Percentiles rank a stretch among this genome's conserved stretches.
phyloP scores from a whole-genome alignment of 64 coral and sea anemone species.

The Pocillopora damicornis region DNA sequence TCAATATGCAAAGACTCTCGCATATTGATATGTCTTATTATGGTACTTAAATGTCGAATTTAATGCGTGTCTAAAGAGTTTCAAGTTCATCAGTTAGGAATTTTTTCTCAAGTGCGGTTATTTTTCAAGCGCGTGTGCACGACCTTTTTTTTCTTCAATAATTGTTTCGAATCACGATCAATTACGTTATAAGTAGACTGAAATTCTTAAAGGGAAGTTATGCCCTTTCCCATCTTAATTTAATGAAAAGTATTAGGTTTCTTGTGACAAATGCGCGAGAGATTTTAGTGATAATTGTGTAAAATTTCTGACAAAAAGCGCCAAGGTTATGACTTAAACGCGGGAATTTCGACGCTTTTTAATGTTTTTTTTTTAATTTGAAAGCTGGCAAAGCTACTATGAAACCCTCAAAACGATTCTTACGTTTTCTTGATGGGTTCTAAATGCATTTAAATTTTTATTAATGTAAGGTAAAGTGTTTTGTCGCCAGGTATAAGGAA shows the following conservation, averaged over 20 bases:
- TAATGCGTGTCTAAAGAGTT: neutral
- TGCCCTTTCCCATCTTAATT: neutral
- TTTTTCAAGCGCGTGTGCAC: neutral
- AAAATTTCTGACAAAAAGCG: neutral
- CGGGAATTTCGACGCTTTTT: no score
- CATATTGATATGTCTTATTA: neutral
- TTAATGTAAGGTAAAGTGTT: no score
- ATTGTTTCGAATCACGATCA: conserved; percentile 3
- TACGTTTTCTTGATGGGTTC: no score
- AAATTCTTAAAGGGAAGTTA: neutral
- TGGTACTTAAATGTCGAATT: neutral
- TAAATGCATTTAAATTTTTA: no score
- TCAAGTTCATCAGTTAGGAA: neutral
- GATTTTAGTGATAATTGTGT: neutral
- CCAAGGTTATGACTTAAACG: neutral
- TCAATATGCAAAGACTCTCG: neutral
- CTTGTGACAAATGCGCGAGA: neutral
- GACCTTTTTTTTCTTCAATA: neutral
- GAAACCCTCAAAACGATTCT: no score
- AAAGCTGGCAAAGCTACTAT: no score
- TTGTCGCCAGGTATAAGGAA: no score
- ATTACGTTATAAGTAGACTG: neutral
- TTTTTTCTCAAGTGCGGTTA: neutral
- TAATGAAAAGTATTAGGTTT: neutral
- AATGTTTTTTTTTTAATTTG: no score